phyloP scores from a whole-genome alignment of 2,888 invertebrate genomes.

The Sarcophaga caerulescens region DNA sequence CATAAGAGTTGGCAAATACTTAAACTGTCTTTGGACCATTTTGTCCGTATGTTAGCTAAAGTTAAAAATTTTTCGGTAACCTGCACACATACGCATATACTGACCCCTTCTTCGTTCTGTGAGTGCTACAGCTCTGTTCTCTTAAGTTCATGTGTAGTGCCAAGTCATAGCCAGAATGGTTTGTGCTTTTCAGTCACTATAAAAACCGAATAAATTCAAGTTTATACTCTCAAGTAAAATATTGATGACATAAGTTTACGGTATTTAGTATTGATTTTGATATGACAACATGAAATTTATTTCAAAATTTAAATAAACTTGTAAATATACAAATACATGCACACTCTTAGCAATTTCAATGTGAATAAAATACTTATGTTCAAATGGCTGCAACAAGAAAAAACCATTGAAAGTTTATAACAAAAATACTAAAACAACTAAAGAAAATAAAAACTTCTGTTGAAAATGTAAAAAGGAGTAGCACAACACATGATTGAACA shows the following conservation, averaged over 20 bases:
- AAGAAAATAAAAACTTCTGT: constrained; percentile 2
- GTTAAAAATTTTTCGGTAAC: neutral
- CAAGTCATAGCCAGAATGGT: constrained; percentile 2
- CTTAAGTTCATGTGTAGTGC: neutral
- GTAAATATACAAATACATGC: neutral
- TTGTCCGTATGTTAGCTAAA: neutral
- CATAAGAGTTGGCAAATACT: no score
- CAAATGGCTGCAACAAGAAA: neutral
- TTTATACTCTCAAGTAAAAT: constrained; percentile 41
- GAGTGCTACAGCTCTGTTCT: neutral
- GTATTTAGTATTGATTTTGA: constrained; percentile 64
- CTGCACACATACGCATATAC: no score
- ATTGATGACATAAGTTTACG: constrained; percentile 64
- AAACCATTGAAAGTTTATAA: neutral
- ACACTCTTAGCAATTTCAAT: neutral
- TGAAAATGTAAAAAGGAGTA: neutral
- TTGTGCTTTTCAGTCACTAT: constrained; percentile 24
- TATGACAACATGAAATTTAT: constrained; percentile 55
- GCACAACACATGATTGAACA: neutral
- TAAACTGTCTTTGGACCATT: neutral
- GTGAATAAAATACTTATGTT: neutral
- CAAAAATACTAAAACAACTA: constrained; percentile 6
- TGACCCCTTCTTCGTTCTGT: neutral
- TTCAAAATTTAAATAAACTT: constrained; percentile 58
- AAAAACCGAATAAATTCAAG: constrained; percentile 42